Conservation (phyloP, 2,113 vertebrate species). For the Salvelinus fontinalis region DNA sequence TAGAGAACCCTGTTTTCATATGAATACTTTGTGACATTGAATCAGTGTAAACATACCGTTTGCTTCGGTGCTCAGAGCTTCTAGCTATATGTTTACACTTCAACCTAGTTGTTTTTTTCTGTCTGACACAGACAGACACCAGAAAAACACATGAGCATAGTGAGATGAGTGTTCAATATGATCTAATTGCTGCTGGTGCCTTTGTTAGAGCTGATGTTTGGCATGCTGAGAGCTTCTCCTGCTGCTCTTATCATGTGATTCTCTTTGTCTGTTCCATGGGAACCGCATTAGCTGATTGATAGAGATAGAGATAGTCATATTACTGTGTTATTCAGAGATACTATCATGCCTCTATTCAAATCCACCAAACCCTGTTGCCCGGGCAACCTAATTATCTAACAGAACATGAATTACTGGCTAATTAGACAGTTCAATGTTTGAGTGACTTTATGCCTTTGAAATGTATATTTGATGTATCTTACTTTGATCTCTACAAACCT, state of each 20-base stretch:
- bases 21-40: not conserved
- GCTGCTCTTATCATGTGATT: not conserved
- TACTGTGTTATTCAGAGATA: not conserved
- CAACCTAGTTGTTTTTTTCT: conserved; percentile 11
- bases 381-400: not conserved
- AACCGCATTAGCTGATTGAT: not conserved
- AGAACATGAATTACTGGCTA: not conserved
- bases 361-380: not conserved
- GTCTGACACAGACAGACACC: conserved; percentile 2
- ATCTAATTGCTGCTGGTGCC: conserved; percentile 2
- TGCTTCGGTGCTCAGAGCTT: conserved; percentile 17
- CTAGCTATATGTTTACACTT: not conserved
- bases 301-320: not conserved
- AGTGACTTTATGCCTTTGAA: not conserved
- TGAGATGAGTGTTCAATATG: not conserved
- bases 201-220: not conserved
- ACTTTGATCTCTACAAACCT: not conserved
- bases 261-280: conserved; percentile 2
- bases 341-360: conserved; percentile 2
- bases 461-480: not conserved
- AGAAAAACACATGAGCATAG: not conserved
- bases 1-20: not conserved
- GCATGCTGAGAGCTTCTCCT: not conserved
- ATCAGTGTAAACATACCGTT: not conserved
- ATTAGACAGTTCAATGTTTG: not conserved